A percentile compares a stretch with the other conserved stretches of the same genome.
phyloP scores from a whole-genome alignment of 2,797 vertebrate genomes.

The Erethizon dorsatum region DNA sequence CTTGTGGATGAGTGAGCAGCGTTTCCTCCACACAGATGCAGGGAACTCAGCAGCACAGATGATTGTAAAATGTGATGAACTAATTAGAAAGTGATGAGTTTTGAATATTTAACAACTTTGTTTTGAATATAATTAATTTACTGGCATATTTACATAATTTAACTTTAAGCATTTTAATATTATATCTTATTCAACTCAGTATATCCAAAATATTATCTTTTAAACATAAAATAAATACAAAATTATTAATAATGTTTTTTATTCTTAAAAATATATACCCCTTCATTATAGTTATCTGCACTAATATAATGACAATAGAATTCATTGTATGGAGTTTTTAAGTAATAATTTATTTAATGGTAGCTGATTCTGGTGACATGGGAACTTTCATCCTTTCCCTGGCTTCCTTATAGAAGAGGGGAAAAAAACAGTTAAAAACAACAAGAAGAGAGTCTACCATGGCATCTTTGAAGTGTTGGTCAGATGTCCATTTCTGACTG shows the following conservation, averaged over 20 bases:
- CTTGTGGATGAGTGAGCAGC: background rate
- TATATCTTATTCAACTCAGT: background rate
- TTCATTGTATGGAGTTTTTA: background rate
- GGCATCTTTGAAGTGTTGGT: background rate
- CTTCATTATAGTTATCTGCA: background rate
- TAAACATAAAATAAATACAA: background rate
- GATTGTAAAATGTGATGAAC: background rate
- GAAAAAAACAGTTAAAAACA: background rate
- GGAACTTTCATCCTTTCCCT: background rate
- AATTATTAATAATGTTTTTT: background rate
- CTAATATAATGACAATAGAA: background rate
- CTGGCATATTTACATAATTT: background rate
- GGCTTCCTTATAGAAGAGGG: background rate
- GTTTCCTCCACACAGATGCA: background rate
- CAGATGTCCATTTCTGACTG: background rate
- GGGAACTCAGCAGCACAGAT: background rate
- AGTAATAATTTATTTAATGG: background rate
- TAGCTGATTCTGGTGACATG: background rate
- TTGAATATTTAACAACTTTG: constrained; percentile 27
- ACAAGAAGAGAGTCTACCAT: background rate
- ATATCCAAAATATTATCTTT: background rate
- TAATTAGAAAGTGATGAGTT: background rate
- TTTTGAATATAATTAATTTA: background rate
- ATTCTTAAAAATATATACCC: background rate
- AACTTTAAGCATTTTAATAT: constrained; percentile 7